These are phyloP conservation scores for Galaxea fascicularis DNA, from an alignment of 92 coral and sea anemone genomes.

Conservation along the genomic window DNA sequence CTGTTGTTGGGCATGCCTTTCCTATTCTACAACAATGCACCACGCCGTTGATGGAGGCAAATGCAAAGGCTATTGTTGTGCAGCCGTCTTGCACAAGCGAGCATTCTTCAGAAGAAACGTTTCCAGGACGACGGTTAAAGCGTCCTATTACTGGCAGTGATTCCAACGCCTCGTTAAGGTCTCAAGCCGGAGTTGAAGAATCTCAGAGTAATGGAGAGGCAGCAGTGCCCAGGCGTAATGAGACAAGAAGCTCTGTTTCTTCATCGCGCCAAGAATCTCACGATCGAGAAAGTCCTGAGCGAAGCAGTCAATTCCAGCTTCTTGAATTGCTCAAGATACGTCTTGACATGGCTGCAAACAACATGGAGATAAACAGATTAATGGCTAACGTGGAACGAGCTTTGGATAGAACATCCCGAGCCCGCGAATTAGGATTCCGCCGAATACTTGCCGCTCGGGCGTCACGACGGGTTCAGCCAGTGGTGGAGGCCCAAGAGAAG, in stretches of 20 bases:
- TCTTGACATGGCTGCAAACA: slow-evolving; percentile 47
- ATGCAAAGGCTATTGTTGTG: not conserved
- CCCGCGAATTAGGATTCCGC: slow-evolving; percentile 21
- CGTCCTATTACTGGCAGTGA: slow-evolving; percentile 28
- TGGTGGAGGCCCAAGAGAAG: not conserved
- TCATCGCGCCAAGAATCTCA: not conserved
- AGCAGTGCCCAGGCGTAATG: not conserved
- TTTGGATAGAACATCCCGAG: slow-evolving; percentile 32
- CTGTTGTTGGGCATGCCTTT: slow-evolving; percentile 35
- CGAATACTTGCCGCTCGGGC: slow-evolving; percentile 33
- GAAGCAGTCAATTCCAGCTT: slow-evolving; percentile 22
- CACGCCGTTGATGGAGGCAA: slow-evolving; percentile 9
- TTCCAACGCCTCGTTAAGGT: slow-evolving; percentile 13
- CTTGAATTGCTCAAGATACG: slow-evolving; percentile 43
- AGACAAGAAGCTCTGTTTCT: not conserved
- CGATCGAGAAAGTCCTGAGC: not conserved
- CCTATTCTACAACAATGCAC: slow-evolving; percentile 3
- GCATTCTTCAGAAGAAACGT: slow-evolving; percentile 25
- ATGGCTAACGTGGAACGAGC: slow-evolving; percentile 33
- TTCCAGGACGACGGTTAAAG: slow-evolving; percentile 4
- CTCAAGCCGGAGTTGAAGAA: not conserved
- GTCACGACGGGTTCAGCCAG: slow-evolving; percentile 19
- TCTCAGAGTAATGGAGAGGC: not conserved
- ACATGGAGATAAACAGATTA: slow-evolving; percentile 52
- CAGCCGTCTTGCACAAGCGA: slow-evolving; percentile 15